Evolutionary conservation across 2,113 vertebrate genomes (phyloP).

Genomic region (Syrmaticus mikado): DNA sequence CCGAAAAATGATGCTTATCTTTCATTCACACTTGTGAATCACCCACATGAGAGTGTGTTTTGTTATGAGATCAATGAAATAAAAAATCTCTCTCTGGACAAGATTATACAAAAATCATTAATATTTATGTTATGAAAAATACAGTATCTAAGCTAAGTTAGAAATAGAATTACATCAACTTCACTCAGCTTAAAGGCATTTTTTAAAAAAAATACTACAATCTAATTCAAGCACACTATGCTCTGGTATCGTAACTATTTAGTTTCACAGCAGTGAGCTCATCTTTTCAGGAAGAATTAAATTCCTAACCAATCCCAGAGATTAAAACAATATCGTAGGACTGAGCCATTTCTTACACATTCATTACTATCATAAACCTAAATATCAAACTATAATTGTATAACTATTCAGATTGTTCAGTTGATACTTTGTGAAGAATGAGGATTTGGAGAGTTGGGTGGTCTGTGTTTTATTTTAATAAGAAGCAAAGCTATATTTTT

Average conservation of each 20-base stretch:
- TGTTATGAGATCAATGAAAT: slow-evolving; percentile 30
- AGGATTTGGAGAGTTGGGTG: slow-evolving; percentile 63
- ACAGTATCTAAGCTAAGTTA: slow-evolving; percentile 20
- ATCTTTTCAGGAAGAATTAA: slow-evolving; percentile 65
- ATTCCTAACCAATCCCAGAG: slow-evolving; percentile 22
- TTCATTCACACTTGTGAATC: slow-evolving; percentile 28
- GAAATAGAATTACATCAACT: slow-evolving; percentile 57
- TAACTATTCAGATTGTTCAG: slow-evolving; percentile 25
- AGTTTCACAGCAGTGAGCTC: slow-evolving; percentile 41
- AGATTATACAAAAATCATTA: slow-evolving; percentile 27
- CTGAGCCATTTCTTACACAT: slow-evolving; percentile 12
- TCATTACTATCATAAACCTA: slow-evolving; percentile 48
- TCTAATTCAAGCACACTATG: slow-evolving; percentile 44
- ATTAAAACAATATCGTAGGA: slow-evolving; percentile 54
- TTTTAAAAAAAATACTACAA: slow-evolving; percentile 2
- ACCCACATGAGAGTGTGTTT: neutral
- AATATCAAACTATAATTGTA: slow-evolving; percentile 60
- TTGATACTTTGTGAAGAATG: slow-evolving; percentile 16
- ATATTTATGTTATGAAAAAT: slow-evolving; percentile 22
- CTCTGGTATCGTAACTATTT: slow-evolving; percentile 43
- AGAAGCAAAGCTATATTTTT: slow-evolving; percentile 82
- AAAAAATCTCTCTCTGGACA: neutral
- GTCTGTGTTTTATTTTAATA: slow-evolving; percentile 78
- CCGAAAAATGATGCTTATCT: slow-evolving; percentile 17
- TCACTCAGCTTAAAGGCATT: slow-evolving; percentile 59